Evolutionary conservation across 35 echinoderm and acorn worm species (phyloP).

Genomic region (Diadema setosum): DNA sequence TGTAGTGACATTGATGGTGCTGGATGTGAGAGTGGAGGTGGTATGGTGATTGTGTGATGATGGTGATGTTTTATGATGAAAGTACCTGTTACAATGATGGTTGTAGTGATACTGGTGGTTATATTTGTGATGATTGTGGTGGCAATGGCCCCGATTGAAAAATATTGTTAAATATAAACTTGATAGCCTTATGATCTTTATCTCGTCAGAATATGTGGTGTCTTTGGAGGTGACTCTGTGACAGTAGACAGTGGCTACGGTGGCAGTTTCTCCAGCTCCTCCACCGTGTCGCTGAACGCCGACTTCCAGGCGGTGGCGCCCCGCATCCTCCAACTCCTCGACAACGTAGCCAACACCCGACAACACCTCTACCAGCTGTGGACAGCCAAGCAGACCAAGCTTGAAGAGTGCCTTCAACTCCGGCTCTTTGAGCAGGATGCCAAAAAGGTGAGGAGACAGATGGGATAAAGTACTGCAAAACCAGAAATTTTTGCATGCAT

Average conservation of each 20-base stretch:
- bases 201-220: constrained; percentile 72
- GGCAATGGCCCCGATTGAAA: not conserved
- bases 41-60: not conserved
- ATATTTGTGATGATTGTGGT: not conserved
- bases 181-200: not conserved
- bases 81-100: no score
- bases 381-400: constrained; percentile 74
- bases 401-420: constrained; percentile 89
- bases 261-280: constrained; percentile 79
- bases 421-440: constrained; percentile 89
- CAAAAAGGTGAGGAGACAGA: constrained; percentile 69
- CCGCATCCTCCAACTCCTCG: constrained; percentile 62
- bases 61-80: no score
- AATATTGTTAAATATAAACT: no score
- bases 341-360: constrained; percentile 61
- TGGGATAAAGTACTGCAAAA: no score
- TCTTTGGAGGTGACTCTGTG: constrained; percentile 43
- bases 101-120: not conserved
- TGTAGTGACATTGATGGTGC: not conserved
- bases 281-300: constrained; percentile 57
- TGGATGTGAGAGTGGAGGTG: not conserved
- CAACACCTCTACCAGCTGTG: constrained; percentile 79
- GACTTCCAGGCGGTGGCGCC: constrained; percentile 83
- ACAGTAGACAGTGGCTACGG: constrained; percentile 87
- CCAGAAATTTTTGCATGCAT: no score